These are phyloP conservation scores for Stichopus horrens DNA, from an alignment of 53 echinoderm and acorn worm genomes.

Conservation along the genomic window DNA sequence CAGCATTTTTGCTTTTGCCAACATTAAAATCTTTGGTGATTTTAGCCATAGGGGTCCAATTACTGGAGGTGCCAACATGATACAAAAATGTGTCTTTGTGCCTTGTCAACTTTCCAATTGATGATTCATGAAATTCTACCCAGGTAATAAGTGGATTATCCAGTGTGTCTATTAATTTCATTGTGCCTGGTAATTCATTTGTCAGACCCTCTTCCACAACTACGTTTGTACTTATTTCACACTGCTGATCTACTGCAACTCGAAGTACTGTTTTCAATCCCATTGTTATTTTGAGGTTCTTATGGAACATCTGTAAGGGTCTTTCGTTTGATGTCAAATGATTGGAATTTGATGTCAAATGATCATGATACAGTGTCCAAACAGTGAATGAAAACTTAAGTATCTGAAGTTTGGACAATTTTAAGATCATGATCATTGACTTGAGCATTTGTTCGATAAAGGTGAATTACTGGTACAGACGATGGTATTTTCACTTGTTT, in stretches of 20 bases:
- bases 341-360: no score
- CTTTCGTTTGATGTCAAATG: neutral
- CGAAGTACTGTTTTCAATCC: neutral
- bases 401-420: neutral
- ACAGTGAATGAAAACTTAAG: neutral
- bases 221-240: neutral
- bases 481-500: constrained; percentile 4
- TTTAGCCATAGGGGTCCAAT: constrained; percentile 15
- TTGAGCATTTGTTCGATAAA: constrained; percentile 9
- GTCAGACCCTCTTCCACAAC: constrained; percentile 6
- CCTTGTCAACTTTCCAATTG: constrained; percentile 15
- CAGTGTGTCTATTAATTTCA: neutral
- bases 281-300: neutral
- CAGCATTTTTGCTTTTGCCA: neutral
- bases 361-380: constrained; percentile 8
- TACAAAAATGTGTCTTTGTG: neutral
- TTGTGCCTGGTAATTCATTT: constrained; percentile 4
- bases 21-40: neutral
- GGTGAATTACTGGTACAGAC: neutral
- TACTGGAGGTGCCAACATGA: neutral
- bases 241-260: neutral
- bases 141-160: constrained; percentile 25
- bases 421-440: constrained; percentile 6
- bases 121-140: neutral
- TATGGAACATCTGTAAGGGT: neutral